Base-by-base conservation (phyloP, 2,797 vertebrate species). In the Lacerta bilineata region DNA sequence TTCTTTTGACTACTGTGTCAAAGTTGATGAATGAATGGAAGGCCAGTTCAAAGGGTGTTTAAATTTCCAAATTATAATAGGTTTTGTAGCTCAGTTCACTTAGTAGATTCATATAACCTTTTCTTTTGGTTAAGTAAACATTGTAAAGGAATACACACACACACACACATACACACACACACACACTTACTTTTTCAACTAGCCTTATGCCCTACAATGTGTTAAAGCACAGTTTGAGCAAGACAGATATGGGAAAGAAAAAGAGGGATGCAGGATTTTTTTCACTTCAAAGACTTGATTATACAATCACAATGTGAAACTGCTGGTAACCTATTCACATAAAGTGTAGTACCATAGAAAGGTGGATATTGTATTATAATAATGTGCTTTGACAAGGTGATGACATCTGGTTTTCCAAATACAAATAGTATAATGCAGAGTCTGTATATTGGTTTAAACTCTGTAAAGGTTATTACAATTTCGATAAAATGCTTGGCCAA, bases 121-220 rank as follows among this genome's bases (percentile, higher is more conserved):
- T 96, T 96, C 94, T 95, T 96, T 93, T 97, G 91, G 95, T 95
- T 96, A 96, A 96, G 95, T 96, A 97, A 97, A 97, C 94, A 96
- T 95, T 96, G 97, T 95, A 94, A 95, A 91, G 91, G 78, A 90
- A 96, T 84, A 92, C 91, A 93, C 95, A 95, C 92, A 95, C 92
- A 96, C 95, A 95, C 90, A 95, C 91, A 93, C 95, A 95, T 91
- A 95, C 92, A 96, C 95, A 95, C 90, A 95, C 92, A 92, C 91
- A 93, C 95, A 95, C 92, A 95, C 92, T 96, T 95, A 95, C 90
- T 95, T 93, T 95, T 92, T 88, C 96, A 94, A 95, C 93, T 94
- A 94, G 86, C 93, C 95, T 95, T 41, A 2, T 95, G 91, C 92
- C 93, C 91, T 69, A 92, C 92, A 93, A 92, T 90, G 29, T 94